phyloP scores from a whole-genome alignment of 2,888 invertebrate species.

The Meganola albula region DNA sequence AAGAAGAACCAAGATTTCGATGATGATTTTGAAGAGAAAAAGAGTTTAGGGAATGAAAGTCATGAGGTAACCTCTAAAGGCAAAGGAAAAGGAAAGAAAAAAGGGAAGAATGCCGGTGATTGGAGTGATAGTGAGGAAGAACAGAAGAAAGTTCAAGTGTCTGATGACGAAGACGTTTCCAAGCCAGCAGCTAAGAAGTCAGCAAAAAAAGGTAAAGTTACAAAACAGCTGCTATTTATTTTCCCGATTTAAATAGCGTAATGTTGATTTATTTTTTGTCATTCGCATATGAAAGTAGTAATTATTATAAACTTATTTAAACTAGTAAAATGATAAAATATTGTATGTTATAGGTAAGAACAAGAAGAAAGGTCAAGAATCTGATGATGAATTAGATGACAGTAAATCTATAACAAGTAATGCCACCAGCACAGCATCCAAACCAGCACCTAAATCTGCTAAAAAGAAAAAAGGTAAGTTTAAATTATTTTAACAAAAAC shows the following conservation, averaged over 20 bases:
- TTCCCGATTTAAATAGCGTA: too few species aligned
- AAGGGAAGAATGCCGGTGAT: slow-evolving; percentile 64
- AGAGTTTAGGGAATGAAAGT: slow-evolving; percentile 39
- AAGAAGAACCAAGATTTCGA: slow-evolving; percentile 78
- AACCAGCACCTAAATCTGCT: slow-evolving; percentile 43
- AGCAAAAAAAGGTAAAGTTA: slow-evolving; percentile 75
- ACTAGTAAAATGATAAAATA: not conserved
- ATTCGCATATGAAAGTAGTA: not conserved
- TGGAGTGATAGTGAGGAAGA: slow-evolving; percentile 61
- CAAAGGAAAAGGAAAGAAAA: slow-evolving; percentile 70
- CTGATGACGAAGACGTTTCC: slow-evolving; percentile 62
- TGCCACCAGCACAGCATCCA: slow-evolving; percentile 41
- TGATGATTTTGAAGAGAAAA: slow-evolving; percentile 70
- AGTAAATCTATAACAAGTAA: slow-evolving; percentile 50
- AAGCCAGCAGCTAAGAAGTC: slow-evolving; percentile 65
- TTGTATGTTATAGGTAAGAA: slow-evolving; percentile 45
- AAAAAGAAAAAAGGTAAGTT: slow-evolving; percentile 73
- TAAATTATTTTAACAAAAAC: too few species aligned
- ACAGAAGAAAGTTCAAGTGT: slow-evolving; percentile 40
- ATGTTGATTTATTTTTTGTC: not conserved
- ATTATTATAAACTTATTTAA: too few species aligned
- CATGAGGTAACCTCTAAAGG: slow-evolving; percentile 73
- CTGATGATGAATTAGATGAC: slow-evolving; percentile 66
- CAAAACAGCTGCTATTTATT: slow-evolving; percentile 1
- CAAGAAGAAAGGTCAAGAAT: slow-evolving; percentile 64